phyloP scores from a whole-genome alignment of 2,888 invertebrate genomes.

The Flabesymbios commensalis region DNA sequence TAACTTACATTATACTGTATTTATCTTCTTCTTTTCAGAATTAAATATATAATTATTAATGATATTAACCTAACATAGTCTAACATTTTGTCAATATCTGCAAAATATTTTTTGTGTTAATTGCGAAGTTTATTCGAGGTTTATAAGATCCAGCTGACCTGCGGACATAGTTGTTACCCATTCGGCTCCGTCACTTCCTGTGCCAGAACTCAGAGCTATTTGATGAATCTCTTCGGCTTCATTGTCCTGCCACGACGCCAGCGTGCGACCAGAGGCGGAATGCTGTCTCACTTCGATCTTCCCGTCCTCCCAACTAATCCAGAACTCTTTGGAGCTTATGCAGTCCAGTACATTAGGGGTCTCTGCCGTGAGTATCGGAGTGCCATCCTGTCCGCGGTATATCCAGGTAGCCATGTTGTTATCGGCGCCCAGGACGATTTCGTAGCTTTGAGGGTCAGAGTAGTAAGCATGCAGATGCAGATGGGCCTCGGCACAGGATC shows the following conservation, averaged over 20 bases:
- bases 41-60: no score
- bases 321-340: constrained; percentile 12
- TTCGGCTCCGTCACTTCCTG: no score
- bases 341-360: not conserved
- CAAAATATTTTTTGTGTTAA: no score
- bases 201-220: no score
- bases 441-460: not conserved
- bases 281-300: constrained; percentile 1
- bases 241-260: not conserved
- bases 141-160: no score
- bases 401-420: constrained; percentile 4
- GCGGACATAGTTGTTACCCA: no score
- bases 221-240: no score
- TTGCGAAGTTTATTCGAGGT: no score
- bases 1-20: no score
- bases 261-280: not conserved
- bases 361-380: not conserved
- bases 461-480: not conserved
- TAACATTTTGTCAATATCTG: no score
- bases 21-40: no score
- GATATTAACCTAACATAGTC: no score
- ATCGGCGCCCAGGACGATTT: not conserved
- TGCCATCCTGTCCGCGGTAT: not conserved
- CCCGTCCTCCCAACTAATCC: constrained; percentile 17
- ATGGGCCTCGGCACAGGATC: not conserved